Conservation (phyloP, 2,888 invertebrate genomes). For the Scelioninae gen. 1 region DNA sequence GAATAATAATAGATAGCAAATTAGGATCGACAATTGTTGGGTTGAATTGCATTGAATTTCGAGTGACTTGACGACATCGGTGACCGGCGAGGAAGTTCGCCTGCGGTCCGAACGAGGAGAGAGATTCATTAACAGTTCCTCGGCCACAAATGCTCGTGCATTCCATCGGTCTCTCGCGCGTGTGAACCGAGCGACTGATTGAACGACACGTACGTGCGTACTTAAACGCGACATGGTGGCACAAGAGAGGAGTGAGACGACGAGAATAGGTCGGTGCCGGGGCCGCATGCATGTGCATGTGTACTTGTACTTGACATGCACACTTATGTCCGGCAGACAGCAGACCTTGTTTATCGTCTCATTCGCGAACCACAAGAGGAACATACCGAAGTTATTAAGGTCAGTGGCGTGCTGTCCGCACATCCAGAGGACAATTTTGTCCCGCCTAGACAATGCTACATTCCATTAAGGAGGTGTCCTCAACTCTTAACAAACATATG, state of each 20-base stretch:
- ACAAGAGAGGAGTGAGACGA: constrained; percentile 15
- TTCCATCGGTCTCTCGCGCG: constrained; percentile 70
- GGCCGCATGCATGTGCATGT: constrained; percentile 35
- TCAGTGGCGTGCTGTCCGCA: constrained; percentile 76
- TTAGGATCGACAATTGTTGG: too few species aligned
- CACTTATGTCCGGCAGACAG: constrained; percentile 73
- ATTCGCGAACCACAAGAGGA: constrained; percentile 78
- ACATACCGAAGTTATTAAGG: constrained; percentile 80
- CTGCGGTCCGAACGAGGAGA: constrained; percentile 77
- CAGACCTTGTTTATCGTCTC: constrained; percentile 80
- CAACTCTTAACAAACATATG: too few species aligned
- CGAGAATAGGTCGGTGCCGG: constrained; percentile 5
- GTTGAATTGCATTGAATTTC: constrained; percentile 15
- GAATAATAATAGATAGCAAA: too few species aligned
- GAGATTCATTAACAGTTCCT: constrained; percentile 82
- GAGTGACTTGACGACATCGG: constrained; percentile 63
- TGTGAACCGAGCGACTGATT: constrained; percentile 71
- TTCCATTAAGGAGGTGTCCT: too few species aligned
- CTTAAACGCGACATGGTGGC: constrained; percentile 62
- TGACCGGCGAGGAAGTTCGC: constrained; percentile 60
- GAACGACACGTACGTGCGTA: constrained; percentile 70
- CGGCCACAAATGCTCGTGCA: constrained; percentile 73
- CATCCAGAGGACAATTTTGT: constrained; percentile 31
- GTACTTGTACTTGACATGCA: constrained; percentile 76
- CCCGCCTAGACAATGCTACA: not conserved